Evolutionary conservation across 1,140 invertebrate species (phyloP), one percentile per base, ranked within the genome.

Genomic region (Pseudomyrmex sp.): DNA sequence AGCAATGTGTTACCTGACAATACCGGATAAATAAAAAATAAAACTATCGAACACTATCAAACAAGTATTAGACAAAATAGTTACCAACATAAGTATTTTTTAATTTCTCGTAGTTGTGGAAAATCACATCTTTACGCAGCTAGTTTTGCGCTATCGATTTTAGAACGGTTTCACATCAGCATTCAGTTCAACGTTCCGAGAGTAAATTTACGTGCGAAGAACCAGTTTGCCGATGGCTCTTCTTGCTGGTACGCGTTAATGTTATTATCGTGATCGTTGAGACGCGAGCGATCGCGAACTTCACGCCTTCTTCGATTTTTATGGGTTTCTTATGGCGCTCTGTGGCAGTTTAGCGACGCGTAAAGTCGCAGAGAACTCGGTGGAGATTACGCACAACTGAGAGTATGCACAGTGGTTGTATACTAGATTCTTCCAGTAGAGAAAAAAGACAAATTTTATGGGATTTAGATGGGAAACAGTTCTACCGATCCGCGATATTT

Each of bases 201-300:
- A 3, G 50, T 18, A 63, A 58, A 79, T 69, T 62, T 13, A 61
- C 56, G 23, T n/a, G 7, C 23, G 23, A 13, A 20, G 23, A 82
- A 74, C 13, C 46, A 82, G 70, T 82, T 82, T 75, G 68, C 48
- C 58, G 10, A 82, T 74, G 48, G 59, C 62, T 15, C 46, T 46
- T 12, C 46, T 62, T 5, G 23, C 46, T 20, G 23, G 2, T 54
- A 46, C 46, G n/a, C 48, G 62, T 82, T 82, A 73, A 73, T 12
- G 56, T 80, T 80, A 82, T 74, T 82, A 62, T 62, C 46, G 13
- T 46, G n/a, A 61, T 74, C 79, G 26, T 82, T 35, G 68, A 5
- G n/a, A 59, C 56, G 15, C 68, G 65, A 68, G 23, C 69, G 15
- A 80, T 69, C 44, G 15, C 44, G 79, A 74, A 73, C 48, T 74